These are phyloP conservation scores for Trissolcus japonicus DNA, from an alignment of 2,888 invertebrate genomes.

Conservation along the genomic window DNA sequence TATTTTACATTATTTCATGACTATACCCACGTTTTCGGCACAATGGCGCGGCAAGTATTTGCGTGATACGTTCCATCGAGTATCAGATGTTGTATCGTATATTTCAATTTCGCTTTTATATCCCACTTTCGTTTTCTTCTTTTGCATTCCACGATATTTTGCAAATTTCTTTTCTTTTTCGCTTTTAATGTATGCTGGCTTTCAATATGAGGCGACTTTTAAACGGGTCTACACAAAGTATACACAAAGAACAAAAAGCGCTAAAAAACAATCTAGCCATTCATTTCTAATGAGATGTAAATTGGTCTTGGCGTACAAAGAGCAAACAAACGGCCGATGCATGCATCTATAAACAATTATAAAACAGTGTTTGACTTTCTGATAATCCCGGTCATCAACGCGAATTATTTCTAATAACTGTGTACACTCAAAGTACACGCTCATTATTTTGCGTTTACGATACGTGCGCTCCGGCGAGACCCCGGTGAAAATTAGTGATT, in stretches of 20 bases:
- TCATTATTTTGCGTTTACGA: conserved; percentile 30
- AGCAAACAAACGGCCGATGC: conserved; percentile 17
- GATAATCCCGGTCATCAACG: conserved; percentile 22
- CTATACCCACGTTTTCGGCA: conserved; percentile 9
- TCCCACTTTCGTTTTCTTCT: too few species aligned
- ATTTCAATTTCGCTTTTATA: too few species aligned
- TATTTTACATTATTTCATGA: conserved; percentile 30
- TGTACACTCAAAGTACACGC: conserved; percentile 27
- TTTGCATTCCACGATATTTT: background rate
- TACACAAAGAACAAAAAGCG: background rate
- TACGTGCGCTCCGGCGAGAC: conserved; percentile 9
- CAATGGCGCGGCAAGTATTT: conserved; percentile 19
- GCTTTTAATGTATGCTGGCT: too few species aligned
- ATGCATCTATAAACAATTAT: conserved; percentile 24
- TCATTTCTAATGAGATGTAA: conserved; percentile 21
- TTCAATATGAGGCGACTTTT: too few species aligned
- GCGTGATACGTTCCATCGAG: conserved; percentile 3
- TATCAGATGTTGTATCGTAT: conserved; percentile 1
- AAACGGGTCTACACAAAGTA: background rate
- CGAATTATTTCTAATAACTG: conserved; percentile 38
- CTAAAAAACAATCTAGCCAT: background rate
- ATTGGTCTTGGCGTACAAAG: conserved; percentile 11
- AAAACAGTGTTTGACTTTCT: conserved; percentile 23
- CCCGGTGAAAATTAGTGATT: conserved; percentile 30
- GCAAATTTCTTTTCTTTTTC: background rate